Evolutionary conservation across 1,140 invertebrate genomes (phyloP), one percentile per base, ranked within the genome.

Genomic region (Pachypeltis micranthus): DNA sequence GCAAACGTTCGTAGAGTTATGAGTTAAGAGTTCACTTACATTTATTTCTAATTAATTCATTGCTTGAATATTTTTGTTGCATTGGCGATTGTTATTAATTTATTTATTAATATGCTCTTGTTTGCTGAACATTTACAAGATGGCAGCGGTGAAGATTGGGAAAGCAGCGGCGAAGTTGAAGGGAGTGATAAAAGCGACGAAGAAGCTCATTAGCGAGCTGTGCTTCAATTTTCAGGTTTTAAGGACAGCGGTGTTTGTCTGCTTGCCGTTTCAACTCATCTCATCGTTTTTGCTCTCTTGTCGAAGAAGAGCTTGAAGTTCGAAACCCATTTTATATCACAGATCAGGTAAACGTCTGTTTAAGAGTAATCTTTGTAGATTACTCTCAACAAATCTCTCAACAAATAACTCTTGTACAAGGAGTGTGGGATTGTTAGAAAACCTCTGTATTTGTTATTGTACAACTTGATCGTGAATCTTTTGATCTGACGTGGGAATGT

Each of bases 131-230:
- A 34, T 64, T 59, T 51, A 51, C 60, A 16, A 64, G 63, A 64
- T 60, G 63, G 63, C 7, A 60, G 58, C 27, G 26, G 57, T 3
- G 57, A 59, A 27, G 63, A 64, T 25, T 64, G 63, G 63, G 63
- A 64, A 29, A 64, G 63, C 47, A 31, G 62, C 19, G 29, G 62
- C 24, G 62, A 63, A 44, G 62, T 31, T 10, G 63, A 64, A 10
- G 63, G 39, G 4, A 64, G 63, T 23, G 58, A 64, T 23, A 56
- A 44, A 3, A 47, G 27, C 14, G 59, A 51, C 19, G 21, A 51
- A 10, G 47, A 51, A 4, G 47, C 47, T 39, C 16, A 39, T 39
- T 10, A 39, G 31, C 31, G 7, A 39, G 31, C 7, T 39, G 31
- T 39, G 16, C 31, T 16, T 39, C 31, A 39, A 10, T 39, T 39